Evolutionary conservation across 2,113 vertebrate species (phyloP).

Genomic region (Brienomyrus brachyistius): DNA sequence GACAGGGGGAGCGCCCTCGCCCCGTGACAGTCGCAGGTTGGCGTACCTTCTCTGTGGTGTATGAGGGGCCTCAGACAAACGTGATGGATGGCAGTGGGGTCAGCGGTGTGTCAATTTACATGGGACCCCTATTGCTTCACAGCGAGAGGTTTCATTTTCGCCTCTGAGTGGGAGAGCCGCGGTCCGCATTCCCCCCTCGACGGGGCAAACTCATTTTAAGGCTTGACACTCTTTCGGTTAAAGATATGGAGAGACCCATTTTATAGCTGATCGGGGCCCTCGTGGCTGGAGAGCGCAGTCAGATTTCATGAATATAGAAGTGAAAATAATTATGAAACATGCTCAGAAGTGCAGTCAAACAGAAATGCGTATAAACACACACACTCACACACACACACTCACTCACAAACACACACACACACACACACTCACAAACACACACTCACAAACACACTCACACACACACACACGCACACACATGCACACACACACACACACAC

Average conservation of each 20-base stretch:
- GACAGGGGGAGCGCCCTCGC: too few relatives aligned
- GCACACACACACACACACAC: background rate
- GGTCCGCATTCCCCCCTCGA: background rate
- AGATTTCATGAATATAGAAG: background rate
- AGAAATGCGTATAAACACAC: background rate
- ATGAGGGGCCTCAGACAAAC: background rate
- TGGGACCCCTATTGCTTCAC: conserved; percentile 1
- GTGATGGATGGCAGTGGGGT: background rate
- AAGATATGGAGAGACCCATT: background rate
- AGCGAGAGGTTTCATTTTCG: background rate
- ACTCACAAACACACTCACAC: background rate
- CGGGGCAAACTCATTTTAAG: conserved; percentile 5
- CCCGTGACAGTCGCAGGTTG: too few relatives aligned
- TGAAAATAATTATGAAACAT: background rate
- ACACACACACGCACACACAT: background rate
- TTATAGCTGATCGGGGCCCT: background rate
- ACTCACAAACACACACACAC: background rate
- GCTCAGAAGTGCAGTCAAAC: background rate
- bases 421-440: background rate
- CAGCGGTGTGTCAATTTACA: conserved; percentile 4
- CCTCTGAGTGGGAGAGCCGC: background rate
- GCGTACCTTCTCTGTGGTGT: background rate
- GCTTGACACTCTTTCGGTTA: background rate
- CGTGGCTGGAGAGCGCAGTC: background rate
- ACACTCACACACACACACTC: background rate